Evolutionary conservation across 2,113 vertebrate species (phyloP), one percentile per base, ranked within the genome.

Genomic region (Paralichthys olivaceus): DNA sequence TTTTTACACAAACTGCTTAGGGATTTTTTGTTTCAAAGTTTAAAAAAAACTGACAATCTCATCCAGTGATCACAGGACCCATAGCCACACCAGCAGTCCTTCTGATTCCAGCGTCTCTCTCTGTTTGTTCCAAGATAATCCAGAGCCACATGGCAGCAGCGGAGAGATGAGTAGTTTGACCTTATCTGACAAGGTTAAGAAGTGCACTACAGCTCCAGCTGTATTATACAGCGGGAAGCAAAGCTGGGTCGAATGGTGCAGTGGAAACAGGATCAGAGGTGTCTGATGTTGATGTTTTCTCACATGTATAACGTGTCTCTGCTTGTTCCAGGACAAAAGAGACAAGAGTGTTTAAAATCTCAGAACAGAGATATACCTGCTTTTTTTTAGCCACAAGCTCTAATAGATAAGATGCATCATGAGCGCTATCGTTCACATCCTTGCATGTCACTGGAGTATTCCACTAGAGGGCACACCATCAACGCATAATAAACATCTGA

Each of bases 111-210:
- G 62, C 51, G 45, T 57, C 13, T 57, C 32, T 59, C 14, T 68
- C 40, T 63, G 22, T 58, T 53, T 25, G 60, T 40, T 78, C 67
- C 79, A 57, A 82, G 32, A 86, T 77, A 80, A 88, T 81, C 79
- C 79, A 70, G 80, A 80, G 62, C 81, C 81, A 77, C 72, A 72
- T 88, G 85, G 85, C 84, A 77, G 40, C 71, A 56, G 65, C 63
- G 22, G 62, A 79, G 25, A 76, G 72, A 73, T 58, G 77, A 85
- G 69, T 54, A 77, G 74, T 85, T 67, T 83, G 80, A 79, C 72
- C 25, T 82, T 63, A 75, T 65, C 54, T 69, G 54, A 20, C 60
- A 26, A 80, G 75, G 83, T 81, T 19, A 85, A 71, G 68, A 77
- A 29, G n/a, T 47, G 63, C 43, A 1, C 40, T 19, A 15, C 34